Evolutionary conservation across 2,797 vertebrate genomes (phyloP).

Genomic region (Cyprinella venusta): DNA sequence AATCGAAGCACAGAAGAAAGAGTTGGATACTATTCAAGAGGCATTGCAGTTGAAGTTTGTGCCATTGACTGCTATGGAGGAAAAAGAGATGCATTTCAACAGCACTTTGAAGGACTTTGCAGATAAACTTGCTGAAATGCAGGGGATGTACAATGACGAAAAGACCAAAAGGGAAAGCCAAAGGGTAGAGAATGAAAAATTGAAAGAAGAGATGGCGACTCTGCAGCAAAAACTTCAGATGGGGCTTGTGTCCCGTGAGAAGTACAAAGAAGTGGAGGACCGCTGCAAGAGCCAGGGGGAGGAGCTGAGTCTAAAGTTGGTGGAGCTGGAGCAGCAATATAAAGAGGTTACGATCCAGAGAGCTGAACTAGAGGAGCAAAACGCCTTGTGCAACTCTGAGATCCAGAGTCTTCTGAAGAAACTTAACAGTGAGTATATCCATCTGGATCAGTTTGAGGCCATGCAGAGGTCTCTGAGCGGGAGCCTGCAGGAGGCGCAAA

Average conservation of each 20-base stretch:
- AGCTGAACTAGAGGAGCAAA: constrained; percentile 76
- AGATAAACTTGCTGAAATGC: constrained; percentile 75
- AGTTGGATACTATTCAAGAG: constrained; percentile 92
- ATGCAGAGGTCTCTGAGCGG: constrained; percentile 76
- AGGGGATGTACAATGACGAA: constrained; percentile 69
- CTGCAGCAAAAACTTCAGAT: constrained; percentile 79
- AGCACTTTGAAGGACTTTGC: constrained; percentile 76
- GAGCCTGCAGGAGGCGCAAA: constrained; percentile 75
- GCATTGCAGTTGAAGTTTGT: constrained; percentile 90
- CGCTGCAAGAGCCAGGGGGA: constrained; percentile 71
- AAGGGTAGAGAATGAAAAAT: constrained; percentile 77
- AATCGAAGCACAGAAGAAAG: constrained; percentile 88
- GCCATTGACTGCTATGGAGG: constrained; percentile 79
- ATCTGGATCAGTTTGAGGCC: constrained; percentile 77
- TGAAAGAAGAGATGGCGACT: constrained; percentile 73
- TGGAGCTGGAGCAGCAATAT: constrained; percentile 75
- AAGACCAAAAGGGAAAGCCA: constrained; percentile 71
- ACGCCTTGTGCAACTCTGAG: constrained; percentile 67
- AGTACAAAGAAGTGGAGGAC: constrained; percentile 74
- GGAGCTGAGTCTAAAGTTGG: constrained; percentile 74
- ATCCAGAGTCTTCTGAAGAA: constrained; percentile 75
- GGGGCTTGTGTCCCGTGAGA: constrained; percentile 72
- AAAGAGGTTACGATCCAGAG: constrained; percentile 68
- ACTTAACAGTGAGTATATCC: constrained; percentile 76
- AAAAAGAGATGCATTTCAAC: constrained; percentile 81